Base-by-base conservation (phyloP, 92 coral and sea anemone genomes). In the Parazoanthus darwini region DNA sequence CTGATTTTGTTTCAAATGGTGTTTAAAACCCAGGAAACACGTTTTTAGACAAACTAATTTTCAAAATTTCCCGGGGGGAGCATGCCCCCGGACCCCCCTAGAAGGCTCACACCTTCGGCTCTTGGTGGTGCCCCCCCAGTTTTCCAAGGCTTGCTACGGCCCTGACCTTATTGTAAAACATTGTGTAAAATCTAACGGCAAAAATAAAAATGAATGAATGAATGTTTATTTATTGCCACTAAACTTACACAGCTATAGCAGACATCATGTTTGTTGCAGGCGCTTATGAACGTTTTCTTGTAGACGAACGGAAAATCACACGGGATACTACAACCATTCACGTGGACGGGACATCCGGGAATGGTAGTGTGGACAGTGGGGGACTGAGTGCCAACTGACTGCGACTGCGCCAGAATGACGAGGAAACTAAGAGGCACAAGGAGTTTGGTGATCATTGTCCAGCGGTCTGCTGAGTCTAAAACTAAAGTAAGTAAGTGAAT, bases 221-320 rank as follows among this genome's bases (percentile, higher is more conserved):
- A 29, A 29, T 29, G 18, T 54, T 13, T 54, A 20, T 54, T 54
- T 54, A 54, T 1, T 54, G 59, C 18, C 20, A 54, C 20, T 54
- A 54, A 13, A 54, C 59, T 89, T 91, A 96, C 99, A 75, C 99
- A 96, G 86, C 79, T 88, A 67, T 94, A 96, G 81, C 98, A 94
- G 74, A 96, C 92, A 29, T 96, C 98, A 51, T 96, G 98, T 67
- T 96, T 95, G 86, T 93, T 89, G 85, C 98, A 96, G n/a, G 98
- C 96, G 6, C 94, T 92, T 8, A 92, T 89, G 81, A 96, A 96
- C 91, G 29, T 85, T 16, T 77, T 85, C 85, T 93, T 92, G 92
- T 92, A 94, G 18, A 85, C 51, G 42, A 91, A 90, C 9, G 92
- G 96, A 46, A 87, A 68, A 26, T 88, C 88, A 20, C 92, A 89